Conservation (phyloP, 2,113 vertebrate species). For the Coturnix japonica region DNA sequence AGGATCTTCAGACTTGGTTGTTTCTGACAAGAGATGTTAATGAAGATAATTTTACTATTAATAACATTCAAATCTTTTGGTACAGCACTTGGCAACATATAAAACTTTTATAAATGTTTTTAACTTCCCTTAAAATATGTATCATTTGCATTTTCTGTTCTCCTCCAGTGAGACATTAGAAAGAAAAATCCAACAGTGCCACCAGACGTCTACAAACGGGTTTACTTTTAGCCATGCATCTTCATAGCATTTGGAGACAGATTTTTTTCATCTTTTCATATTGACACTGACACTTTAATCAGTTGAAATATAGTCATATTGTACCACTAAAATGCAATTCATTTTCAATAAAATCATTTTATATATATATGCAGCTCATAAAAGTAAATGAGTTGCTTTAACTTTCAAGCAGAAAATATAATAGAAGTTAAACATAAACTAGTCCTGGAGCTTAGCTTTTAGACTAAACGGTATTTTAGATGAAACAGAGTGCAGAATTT, state of each 20-base stretch:
- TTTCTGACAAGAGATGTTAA: constrained; percentile 3
- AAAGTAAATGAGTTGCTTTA: constrained; percentile 46
- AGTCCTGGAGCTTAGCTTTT: constrained; percentile 45
- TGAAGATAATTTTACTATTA: constrained; percentile 7
- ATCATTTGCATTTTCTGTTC: constrained; percentile 33
- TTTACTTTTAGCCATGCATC: neutral
- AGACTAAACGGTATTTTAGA: constrained; percentile 48
- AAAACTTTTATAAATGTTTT: constrained; percentile 6
- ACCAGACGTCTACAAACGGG: neutral
- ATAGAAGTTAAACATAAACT: constrained; percentile 57
- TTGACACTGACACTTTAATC: constrained; percentile 24
- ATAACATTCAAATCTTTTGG: constrained; percentile 28
- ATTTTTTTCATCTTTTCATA: constrained; percentile 27
- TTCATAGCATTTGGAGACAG: neutral
- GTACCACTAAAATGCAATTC: constrained; percentile 22
- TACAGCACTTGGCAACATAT: constrained; percentile 25
- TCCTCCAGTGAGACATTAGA: neutral
- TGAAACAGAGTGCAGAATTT: constrained; percentile 40
- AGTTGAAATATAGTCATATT: constrained; percentile 29
- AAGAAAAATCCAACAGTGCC: neutral
- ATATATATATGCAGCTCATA: constrained; percentile 10
- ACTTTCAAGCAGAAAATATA: constrained; percentile 42
- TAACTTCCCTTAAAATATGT: constrained; percentile 8
- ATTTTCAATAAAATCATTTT: constrained; percentile 40
- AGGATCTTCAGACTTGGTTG: constrained; percentile 22